A percentile compares a stretch with the other conserved stretches of the same genome.
Conservation (phyloP, 2,888 invertebrate genomes). For the Eucera pruinosa region DNA sequence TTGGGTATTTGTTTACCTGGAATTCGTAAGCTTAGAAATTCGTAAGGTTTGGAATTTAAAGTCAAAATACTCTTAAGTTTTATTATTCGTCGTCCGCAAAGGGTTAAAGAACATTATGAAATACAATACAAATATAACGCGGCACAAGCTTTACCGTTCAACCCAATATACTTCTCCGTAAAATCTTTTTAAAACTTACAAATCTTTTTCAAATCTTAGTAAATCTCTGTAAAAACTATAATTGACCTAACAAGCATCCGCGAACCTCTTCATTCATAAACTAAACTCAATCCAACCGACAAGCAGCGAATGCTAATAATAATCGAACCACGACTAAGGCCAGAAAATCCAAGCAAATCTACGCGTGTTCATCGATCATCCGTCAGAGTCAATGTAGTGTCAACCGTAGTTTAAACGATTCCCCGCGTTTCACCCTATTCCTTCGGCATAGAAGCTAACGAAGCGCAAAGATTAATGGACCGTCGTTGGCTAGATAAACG, state of each 20-base stretch:
- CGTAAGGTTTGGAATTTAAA: too few relatives aligned
- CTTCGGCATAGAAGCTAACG: constrained; percentile 21
- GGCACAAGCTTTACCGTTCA: too few relatives aligned
- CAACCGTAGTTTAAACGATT: constrained; percentile 39
- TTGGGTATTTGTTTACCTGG: too few relatives aligned
- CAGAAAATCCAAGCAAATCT: constrained; percentile 8
- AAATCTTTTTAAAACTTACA: too few relatives aligned
- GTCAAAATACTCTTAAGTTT: too few relatives aligned
- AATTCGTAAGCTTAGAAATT: too few relatives aligned
- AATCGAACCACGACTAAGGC: not conserved
- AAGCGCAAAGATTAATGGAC: constrained; percentile 57
- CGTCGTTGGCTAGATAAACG: constrained; percentile 47
- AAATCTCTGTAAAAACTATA: too few relatives aligned
- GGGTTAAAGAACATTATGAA: too few relatives aligned
- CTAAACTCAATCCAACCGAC: not conserved
- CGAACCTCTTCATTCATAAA: not conserved
- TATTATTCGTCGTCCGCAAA: too few relatives aligned
- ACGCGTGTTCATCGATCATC: constrained; percentile 45
- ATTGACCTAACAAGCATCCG: not conserved
- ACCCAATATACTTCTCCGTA: too few relatives aligned
- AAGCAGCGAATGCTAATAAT: not conserved
- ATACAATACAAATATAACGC: too few relatives aligned
- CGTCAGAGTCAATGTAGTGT: constrained; percentile 43
- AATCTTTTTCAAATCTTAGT: too few relatives aligned
- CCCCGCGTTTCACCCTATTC: not conserved